Base-by-base conservation (phyloP, 2,888 invertebrate genomes). In the Parnassius glacialis region DNA sequence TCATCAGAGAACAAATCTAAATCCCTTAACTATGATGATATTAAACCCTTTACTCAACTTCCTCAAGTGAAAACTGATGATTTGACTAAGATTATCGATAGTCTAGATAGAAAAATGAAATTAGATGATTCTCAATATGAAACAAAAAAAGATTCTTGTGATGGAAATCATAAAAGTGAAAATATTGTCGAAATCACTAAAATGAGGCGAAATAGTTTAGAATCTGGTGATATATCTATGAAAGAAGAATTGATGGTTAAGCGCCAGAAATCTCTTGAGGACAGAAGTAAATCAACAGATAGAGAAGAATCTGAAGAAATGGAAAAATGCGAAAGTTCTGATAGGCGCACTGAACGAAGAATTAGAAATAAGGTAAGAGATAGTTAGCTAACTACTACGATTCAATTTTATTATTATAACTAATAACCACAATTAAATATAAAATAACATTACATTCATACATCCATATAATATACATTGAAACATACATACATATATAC, bases 291-390 rank as follows among this genome's bases (percentile, higher is more conserved):
- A 68, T 89, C 91, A 55, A 90, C 90, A 66, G 92, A 93, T 62
- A 91, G 93, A 68, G 92, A 92, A 68, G 92, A 90, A 3, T 89
- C 83, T 25, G 92, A 92, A 53, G 92, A 93, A 54, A 92, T 92
- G 71, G 92, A 92, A 41, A 86, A 84, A 68, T 77, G 78, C 66
- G 92, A 93, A 41, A 85, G 90, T 68, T 83, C 83, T 64, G 94
- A 94, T 67, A 92, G 93, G 13, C 91, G 94, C 57, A 80, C 92
- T 42, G 94, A 94, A 73, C 90, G 94, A 56, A 91, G 94, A 74
- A 94, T 94, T 75, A 91, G 94, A 70, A 94, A 94, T 81, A 94
- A 94, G 92, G 94, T 94, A 16, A 11, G 11, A 45, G 11, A 45
- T 12, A 5, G 20, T 20, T 20, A 20, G 20, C 5, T 45, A 45